Conservation (phyloP, 2,888 invertebrate genomes). For the Rambutsinella grinnellia region DNA sequence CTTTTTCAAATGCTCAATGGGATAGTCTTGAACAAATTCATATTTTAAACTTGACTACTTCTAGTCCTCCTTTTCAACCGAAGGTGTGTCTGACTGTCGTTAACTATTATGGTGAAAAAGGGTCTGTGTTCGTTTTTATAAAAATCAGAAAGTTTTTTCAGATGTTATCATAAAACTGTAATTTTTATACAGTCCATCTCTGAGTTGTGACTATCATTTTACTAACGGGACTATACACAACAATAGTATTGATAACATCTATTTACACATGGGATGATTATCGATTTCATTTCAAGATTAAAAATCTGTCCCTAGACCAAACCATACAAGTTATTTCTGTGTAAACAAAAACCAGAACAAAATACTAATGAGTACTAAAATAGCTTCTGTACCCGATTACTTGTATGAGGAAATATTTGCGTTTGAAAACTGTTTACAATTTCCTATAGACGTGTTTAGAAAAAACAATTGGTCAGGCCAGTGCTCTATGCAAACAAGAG, state of each 20-base stretch:
- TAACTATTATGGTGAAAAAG: not conserved
- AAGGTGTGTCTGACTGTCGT: not conserved
- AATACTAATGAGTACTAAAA: not conserved
- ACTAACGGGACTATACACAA: not conserved
- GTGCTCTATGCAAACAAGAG: too few relatives aligned
- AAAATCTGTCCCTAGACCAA: not conserved
- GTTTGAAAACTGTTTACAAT: slow-evolving; percentile 1
- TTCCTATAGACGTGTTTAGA: too few relatives aligned
- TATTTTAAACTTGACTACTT: not conserved
- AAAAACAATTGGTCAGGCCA: too few relatives aligned
- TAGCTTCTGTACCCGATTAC: not conserved
- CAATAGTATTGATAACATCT: not conserved
- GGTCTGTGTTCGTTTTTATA: too few relatives aligned
- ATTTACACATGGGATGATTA: not conserved
- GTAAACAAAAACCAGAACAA: not conserved
- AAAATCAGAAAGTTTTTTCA: too few relatives aligned
- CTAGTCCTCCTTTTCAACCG: not conserved
- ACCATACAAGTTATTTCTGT: not conserved
- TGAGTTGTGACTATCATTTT: not conserved
- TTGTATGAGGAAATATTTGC: not conserved
- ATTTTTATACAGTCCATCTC: not conserved
- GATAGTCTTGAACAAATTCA: slow-evolving; percentile 19
- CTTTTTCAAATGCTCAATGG: slow-evolving; percentile 16
- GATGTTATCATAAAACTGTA: not conserved
- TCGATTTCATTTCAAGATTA: not conserved